phyloP scores from a whole-genome alignment of 2,113 vertebrate genomes.

The Nibea albiflora region DNA sequence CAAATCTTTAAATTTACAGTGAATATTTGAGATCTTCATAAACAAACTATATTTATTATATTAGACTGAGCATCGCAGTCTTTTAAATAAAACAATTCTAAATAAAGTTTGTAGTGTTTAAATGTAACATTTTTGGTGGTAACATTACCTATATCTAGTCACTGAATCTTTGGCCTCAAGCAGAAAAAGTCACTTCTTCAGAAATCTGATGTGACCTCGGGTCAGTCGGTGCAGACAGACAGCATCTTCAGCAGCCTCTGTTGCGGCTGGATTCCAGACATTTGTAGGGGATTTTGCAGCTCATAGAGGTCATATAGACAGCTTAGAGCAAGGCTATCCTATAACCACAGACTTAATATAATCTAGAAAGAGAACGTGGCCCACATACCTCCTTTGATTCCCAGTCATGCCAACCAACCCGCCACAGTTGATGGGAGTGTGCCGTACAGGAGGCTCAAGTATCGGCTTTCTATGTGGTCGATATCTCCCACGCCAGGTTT shows the following conservation, averaged over 20 bases:
- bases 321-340: conserved; percentile 69
- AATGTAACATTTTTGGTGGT: not conserved
- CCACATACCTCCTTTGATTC: conserved; percentile 78
- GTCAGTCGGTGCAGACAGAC: conserved; percentile 55
- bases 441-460: conserved; percentile 56
- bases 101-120: too few species aligned
- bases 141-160: not conserved
- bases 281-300: conserved; percentile 71
- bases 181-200: not conserved
- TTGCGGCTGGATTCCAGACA: conserved; percentile 66
- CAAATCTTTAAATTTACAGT: not conserved
- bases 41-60: too few species aligned
- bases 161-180: conserved; percentile 1
- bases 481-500: conserved; percentile 61
- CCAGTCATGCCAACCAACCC: conserved; percentile 58
- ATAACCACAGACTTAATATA: conserved; percentile 77
- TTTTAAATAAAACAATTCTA: too few species aligned
- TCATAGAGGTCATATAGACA: conserved; percentile 68
- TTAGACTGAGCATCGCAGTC: too few species aligned
- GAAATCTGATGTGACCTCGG: conserved; percentile 28
- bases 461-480: conserved; percentile 62
- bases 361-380: conserved; percentile 73
- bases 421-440: conserved; percentile 67
- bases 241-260: conserved; percentile 36
- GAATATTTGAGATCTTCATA: not conserved